A percentile compares a stretch with the other conserved stretches of the same genome.
Evolutionary conservation across 2,113 vertebrate species (phyloP).

Genomic region (Ptilorrhoa leucosticta): DNA sequence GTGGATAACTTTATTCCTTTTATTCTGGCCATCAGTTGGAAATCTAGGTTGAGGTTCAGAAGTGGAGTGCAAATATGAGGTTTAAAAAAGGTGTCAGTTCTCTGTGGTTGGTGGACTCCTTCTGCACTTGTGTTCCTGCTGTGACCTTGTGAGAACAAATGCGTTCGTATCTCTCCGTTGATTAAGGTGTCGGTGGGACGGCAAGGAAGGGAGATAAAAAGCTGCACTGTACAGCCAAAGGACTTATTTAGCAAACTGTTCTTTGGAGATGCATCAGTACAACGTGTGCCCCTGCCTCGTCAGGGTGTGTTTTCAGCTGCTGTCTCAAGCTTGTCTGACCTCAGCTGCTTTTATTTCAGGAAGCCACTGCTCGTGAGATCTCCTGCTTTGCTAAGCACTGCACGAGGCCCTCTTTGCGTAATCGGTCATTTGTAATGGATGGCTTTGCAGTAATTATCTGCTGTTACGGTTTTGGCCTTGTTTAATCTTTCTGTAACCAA

Average conservation of each 20-base stretch:
- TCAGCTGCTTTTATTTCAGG: background rate
- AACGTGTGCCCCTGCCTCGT: accelerated
- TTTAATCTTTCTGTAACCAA: background rate
- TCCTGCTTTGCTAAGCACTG: background rate
- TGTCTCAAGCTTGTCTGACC: background rate
- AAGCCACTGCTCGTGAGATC: accelerated
- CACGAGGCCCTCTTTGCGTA: background rate
- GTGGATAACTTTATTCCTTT: background rate
- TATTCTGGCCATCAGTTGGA: background rate
- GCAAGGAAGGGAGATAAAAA: background rate
- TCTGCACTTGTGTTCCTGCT: background rate
- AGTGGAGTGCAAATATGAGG: background rate
- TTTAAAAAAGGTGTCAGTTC: background rate
- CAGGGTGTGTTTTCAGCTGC: background rate
- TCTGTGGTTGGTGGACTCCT: background rate
- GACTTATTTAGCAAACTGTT: background rate
- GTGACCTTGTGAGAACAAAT: background rate
- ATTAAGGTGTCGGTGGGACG: background rate
- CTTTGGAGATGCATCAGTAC: background rate
- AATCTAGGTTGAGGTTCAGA: background rate
- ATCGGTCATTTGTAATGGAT: background rate
- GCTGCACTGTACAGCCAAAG: background rate
- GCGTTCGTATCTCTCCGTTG: accelerated
- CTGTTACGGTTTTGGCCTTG: background rate
- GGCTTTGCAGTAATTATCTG: background rate